Base-by-base conservation (phyloP, 2,113 vertebrate species). In the Nothocercus julius region DNA sequence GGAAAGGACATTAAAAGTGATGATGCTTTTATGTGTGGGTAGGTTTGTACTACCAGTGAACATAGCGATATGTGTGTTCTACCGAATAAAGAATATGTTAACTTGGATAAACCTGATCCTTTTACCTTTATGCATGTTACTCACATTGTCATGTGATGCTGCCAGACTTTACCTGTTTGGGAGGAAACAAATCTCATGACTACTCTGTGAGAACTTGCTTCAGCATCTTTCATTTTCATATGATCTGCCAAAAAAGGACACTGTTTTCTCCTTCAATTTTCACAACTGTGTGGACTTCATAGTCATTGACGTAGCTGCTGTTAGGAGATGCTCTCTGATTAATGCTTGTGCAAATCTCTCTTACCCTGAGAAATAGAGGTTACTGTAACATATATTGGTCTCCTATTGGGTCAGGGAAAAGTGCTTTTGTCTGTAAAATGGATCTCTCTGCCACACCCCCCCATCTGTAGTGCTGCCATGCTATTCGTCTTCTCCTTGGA, bases 401-500 rank as follows among this genome's bases (percentile, higher is more conserved):
- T 61, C 28, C 36, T 87, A 56, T 64, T 70, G n/a, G 30, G 38
- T 36, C 21, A 70, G 19, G 5, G 77, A 18, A 40, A 59, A 54
- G 32, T 21, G 40, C 3, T 90, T 91, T 63, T 69, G 20, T 36
- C 54, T 63, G 68, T 63, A 66, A 36, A 10, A n/a, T 56, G 58
- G 3, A 2, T 1, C 34, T 40, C 16, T 42, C 42, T 62, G 53
- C 6, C 0, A 1, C 7, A 17, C 2, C 5, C 0, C 0, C 36
- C 30, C 47, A 0, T 0, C 13, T 61, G 40, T 24, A 59, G 56
- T 28, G 69, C 20, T 63, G 68, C n/a, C n/a, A 63, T 15, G n/a
- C 11, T 24, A 25, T 44, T 76, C 10, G 14, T 36, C 10, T 76
- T 78, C 17, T 79, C 49, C 20, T 40, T 24, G 18, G 13, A 53